These are phyloP conservation scores for Hipparchia semele DNA, from an alignment of 2,888 invertebrate species.

Conservation along the genomic window DNA sequence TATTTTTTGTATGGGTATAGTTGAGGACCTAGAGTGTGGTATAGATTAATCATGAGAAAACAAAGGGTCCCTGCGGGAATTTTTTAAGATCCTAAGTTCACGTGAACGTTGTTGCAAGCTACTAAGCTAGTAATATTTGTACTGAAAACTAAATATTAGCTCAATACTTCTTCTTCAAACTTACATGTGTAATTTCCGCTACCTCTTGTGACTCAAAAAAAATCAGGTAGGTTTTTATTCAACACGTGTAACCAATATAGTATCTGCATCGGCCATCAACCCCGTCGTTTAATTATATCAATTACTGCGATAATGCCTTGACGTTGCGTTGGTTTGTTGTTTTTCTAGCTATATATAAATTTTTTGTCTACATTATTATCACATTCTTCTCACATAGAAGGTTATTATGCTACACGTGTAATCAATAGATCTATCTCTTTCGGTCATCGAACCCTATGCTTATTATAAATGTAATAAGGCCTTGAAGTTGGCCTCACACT, in stretches of 20 bases:
- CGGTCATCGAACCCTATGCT: not conserved
- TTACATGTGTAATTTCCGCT: not conserved
- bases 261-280: slow-evolving; percentile 13
- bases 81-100: too few relatives aligned
- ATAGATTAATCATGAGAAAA: too few relatives aligned
- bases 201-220: not conserved
- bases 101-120: too few relatives aligned
- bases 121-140: not conserved
- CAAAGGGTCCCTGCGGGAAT: too few relatives aligned
- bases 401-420: slow-evolving; percentile 3
- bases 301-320: not conserved
- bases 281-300: not conserved
- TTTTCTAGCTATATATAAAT: not conserved
- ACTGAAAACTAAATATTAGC: not conserved
- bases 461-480: not conserved
- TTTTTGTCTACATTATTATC: not conserved
- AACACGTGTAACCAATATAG: slow-evolving; percentile 16
- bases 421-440: not conserved
- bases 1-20: too few relatives aligned
- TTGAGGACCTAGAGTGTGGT: too few relatives aligned
- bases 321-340: not conserved
- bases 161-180: not conserved
- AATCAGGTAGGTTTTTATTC: not conserved
- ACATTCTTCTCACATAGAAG: not conserved
- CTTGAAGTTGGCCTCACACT: not conserved